Percentiles rank a stretch among this genome's conserved stretches.
Conservation (phyloP, 2,797 vertebrate species). For the Meriones psammophilus region DNA sequence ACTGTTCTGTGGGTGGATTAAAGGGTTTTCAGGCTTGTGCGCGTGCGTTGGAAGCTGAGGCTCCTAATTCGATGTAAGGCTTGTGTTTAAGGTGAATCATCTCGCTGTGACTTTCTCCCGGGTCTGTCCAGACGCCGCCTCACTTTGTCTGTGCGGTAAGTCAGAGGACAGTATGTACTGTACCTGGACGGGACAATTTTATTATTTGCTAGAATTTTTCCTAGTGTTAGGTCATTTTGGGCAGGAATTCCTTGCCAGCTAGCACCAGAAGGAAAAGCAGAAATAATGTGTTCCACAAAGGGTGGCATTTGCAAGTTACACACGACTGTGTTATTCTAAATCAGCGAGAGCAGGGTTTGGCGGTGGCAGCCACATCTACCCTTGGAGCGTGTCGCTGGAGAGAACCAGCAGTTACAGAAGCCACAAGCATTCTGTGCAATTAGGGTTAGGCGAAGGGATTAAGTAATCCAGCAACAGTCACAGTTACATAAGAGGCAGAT, state of each 20-base stretch:
- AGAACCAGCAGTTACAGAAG: slow-evolving; percentile 81
- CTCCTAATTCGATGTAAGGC: background rate
- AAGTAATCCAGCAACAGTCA: slow-evolving; percentile 84
- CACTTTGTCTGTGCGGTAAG: slow-evolving; percentile 77
- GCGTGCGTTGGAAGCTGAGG: background rate
- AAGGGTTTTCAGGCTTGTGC: background rate
- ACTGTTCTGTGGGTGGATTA: slow-evolving; percentile 8
- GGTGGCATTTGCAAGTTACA: slow-evolving; percentile 77
- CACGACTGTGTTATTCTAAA: slow-evolving; percentile 79
- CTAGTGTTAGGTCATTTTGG: slow-evolving; percentile 81
- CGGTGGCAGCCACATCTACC: slow-evolving; percentile 77
- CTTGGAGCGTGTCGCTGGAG: slow-evolving; percentile 71
- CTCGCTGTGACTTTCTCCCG: slow-evolving; percentile 10
- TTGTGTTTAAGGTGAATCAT: slow-evolving; percentile 5
- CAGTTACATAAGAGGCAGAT: slow-evolving; percentile 86
- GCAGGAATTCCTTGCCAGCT: slow-evolving; percentile 82
- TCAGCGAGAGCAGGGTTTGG: slow-evolving; percentile 75
- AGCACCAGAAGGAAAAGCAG: slow-evolving; percentile 85
- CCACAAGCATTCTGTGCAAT: slow-evolving; percentile 86
- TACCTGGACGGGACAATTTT: slow-evolving; percentile 83
- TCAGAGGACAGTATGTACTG: slow-evolving; percentile 83
- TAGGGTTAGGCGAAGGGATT: slow-evolving; percentile 86
- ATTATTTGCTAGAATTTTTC: slow-evolving; percentile 86
- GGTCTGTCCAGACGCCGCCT: slow-evolving; percentile 58
- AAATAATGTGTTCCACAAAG: slow-evolving; percentile 82